Evolutionary conservation across 2,797 vertebrate genomes (phyloP).

Genomic region (Carcharodon carcharias): DNA sequence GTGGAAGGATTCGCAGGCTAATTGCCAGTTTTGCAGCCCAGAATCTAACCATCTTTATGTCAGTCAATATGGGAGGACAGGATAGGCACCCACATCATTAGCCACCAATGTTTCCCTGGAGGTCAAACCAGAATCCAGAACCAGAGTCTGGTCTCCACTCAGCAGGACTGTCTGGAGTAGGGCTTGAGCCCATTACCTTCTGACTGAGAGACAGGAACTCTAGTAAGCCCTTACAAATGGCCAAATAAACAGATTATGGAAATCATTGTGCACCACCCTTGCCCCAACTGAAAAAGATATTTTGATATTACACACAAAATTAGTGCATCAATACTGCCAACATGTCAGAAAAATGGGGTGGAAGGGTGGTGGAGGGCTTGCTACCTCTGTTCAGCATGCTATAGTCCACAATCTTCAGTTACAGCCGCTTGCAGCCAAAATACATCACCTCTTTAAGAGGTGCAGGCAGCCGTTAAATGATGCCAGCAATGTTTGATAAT

Average conservation of each 20-base stretch:
- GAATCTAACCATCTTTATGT: not conserved
- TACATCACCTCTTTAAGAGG: not conserved
- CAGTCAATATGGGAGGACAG: not conserved
- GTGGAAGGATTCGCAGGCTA: not conserved
- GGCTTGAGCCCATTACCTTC: not conserved
- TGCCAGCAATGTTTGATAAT: not conserved
- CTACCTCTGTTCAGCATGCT: not conserved
- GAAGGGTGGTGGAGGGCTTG: not conserved
- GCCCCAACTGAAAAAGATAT: not conserved
- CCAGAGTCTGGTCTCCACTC: not conserved
- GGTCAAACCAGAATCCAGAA: not conserved
- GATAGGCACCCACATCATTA: not conserved
- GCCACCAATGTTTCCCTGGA: not conserved
- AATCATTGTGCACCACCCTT: not conserved
- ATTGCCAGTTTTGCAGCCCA: not conserved
- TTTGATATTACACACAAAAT: not conserved
- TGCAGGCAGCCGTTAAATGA: not conserved
- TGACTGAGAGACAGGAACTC: not conserved
- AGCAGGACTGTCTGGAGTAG: not conserved
- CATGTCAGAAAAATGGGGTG: not conserved
- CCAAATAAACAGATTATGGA: not conserved
- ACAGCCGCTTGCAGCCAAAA: not conserved
- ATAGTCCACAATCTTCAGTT: not conserved
- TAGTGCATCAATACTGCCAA: not conserved
- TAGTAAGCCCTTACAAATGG: not conserved